Evolutionary conservation across 2,113 vertebrate genomes (phyloP).

Genomic region (Oxygymnocypris stewartii): DNA sequence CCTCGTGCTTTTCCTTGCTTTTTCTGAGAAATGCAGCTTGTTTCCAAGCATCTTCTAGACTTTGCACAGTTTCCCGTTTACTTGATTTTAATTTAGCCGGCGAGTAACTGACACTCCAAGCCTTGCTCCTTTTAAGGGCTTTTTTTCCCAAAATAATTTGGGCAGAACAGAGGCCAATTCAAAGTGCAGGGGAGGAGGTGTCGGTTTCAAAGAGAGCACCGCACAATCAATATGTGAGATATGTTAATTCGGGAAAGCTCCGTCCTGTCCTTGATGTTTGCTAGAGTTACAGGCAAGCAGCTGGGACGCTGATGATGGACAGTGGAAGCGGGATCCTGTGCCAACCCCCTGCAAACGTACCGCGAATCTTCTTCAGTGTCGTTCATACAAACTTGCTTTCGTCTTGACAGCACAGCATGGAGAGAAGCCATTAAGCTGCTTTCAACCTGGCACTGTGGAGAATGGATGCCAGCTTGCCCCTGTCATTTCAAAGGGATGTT

Average conservation of each 20-base stretch:
- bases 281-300: conserved; percentile 83
- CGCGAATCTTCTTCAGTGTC: not conserved
- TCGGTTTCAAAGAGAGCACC: conserved; percentile 81
- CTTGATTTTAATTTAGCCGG: conserved; percentile 36
- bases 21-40: not conserved
- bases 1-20: not conserved
- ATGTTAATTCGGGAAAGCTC: conserved; percentile 84
- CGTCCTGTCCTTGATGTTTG: conserved; percentile 82
- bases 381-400: conserved; percentile 30
- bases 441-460: conserved; percentile 22
- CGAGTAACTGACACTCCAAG: conserved; percentile 36
- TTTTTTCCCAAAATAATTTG: conserved; percentile 67
- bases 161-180: conserved; percentile 67
- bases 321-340: conserved; percentile 52
- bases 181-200: conserved; percentile 72
- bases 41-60: conserved; percentile 2
- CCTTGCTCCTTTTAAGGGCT: conserved; percentile 38
- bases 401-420: conserved; percentile 33
- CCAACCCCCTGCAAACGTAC: conserved; percentile 37
- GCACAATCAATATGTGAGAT: conserved; percentile 80
- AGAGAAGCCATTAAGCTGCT: conserved; percentile 29
- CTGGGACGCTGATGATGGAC: conserved; percentile 75
- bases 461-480: conserved; percentile 31
- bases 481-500: conserved; percentile 41
- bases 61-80: conserved; percentile 10